Percentiles rank a stretch among this genome's conserved stretches.
Evolutionary conservation across 2,113 vertebrate species (phyloP).

Genomic region (Scomber japonicus): DNA sequence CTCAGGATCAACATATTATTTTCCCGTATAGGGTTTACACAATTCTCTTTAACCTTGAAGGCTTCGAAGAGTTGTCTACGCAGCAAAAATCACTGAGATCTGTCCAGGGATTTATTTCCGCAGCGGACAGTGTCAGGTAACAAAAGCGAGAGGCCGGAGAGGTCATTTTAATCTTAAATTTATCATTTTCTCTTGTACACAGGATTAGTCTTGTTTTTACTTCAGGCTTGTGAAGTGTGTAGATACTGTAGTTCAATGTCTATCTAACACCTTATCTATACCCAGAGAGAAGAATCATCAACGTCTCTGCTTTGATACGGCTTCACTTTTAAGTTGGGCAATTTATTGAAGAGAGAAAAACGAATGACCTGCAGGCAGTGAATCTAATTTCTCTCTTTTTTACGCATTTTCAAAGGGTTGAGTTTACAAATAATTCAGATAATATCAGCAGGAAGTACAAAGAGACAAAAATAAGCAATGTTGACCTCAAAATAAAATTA

Average conservation of each 20-base stretch:
- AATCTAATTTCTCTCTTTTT: slow-evolving; percentile 47
- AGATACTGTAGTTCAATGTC: neutral
- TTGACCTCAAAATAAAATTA: neutral
- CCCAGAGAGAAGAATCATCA: neutral
- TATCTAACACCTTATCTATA: neutral
- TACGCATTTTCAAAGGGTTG: slow-evolving; percentile 17
- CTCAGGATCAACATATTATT: too few species aligned
- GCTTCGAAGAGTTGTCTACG: too few species aligned
- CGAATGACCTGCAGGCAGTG: slow-evolving; percentile 16
- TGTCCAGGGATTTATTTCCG: neutral
- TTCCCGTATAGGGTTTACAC: too few species aligned
- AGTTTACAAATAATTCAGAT: slow-evolving; percentile 21
- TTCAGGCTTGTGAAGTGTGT: neutral
- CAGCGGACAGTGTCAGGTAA: too few species aligned
- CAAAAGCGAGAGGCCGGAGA: neutral
- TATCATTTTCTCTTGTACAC: neutral
- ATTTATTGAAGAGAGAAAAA: slow-evolving; percentile 17
- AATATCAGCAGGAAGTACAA: slow-evolving; percentile 9
- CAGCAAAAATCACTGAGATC: too few species aligned
- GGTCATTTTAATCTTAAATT: neutral
- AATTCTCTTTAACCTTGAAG: too few species aligned
- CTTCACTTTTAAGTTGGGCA: slow-evolving; percentile 10
- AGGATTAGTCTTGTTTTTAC: neutral
- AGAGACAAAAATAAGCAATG: neutral
- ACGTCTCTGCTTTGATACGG: neutral